These are phyloP conservation scores for Pungitius pungitius DNA, from an alignment of 2,113 vertebrate genomes.

Conservation along the genomic window DNA sequence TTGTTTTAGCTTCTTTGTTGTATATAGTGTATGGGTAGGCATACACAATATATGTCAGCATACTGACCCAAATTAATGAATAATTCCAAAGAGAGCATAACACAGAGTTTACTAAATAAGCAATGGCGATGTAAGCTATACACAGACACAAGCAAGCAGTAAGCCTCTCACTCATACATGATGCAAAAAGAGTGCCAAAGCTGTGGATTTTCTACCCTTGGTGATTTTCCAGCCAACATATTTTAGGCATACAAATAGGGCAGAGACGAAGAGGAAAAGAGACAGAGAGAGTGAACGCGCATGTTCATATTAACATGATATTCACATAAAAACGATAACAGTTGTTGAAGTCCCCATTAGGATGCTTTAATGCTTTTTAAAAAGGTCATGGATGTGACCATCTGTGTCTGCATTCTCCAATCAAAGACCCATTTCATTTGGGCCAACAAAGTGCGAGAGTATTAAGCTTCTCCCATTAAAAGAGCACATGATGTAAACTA, in stretches of 20 bases:
- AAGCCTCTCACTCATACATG: constrained; percentile 50
- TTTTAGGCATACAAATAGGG: constrained; percentile 53
- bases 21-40: not conserved
- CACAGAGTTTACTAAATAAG: constrained; percentile 17
- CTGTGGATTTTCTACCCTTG: constrained; percentile 51
- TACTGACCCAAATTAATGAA: constrained; percentile 22
- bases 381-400: constrained; percentile 38
- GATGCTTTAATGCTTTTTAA: constrained; percentile 22
- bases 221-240: constrained; percentile 58
- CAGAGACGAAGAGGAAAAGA: constrained; percentile 18
- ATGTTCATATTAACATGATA: not conserved
- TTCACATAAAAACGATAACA: constrained; percentile 11
- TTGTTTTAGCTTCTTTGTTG: not conserved
- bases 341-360: constrained; percentile 36
- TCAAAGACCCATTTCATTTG: constrained; percentile 13
- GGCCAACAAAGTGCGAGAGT: constrained; percentile 11
- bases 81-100: constrained; percentile 7
- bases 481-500: constrained; percentile 32
- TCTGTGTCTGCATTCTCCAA: constrained; percentile 18
- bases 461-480: constrained; percentile 39
- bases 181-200: constrained; percentile 59
- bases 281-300: not conserved
- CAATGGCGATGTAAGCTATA: constrained; percentile 48
- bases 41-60: not conserved
- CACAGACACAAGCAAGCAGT: constrained; percentile 11